Percentiles rank a stretch among this genome's conserved stretches.
These are phyloP conservation scores for Gortyna flavago DNA, from an alignment of 2,888 invertebrate genomes.

Conservation along the genomic window DNA sequence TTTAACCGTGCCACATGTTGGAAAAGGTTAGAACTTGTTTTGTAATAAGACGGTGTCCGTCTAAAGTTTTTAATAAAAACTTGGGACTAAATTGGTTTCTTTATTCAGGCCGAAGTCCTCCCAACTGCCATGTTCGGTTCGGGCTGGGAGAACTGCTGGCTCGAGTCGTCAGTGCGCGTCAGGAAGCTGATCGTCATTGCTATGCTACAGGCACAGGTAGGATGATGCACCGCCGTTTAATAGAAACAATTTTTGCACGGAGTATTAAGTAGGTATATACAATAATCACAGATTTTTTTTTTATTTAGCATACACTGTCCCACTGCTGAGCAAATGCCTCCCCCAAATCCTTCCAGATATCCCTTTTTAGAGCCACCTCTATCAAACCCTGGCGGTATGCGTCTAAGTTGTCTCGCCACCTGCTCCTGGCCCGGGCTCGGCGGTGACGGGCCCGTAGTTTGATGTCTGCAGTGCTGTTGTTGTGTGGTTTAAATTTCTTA, in stretches of 20 bases:
- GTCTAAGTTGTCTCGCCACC: no score
- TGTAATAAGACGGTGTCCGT: not conserved
- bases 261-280: not conserved
- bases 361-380: no score
- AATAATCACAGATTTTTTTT: not conserved
- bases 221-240: not conserved
- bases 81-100: not conserved
- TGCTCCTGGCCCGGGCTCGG: no score
- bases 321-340: not conserved
- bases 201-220: slow-evolving; percentile 62
- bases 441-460: not conserved
- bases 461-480: not conserved
- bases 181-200: slow-evolving; percentile 68
- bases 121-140: slow-evolving; percentile 61
- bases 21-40: not conserved
- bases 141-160: slow-evolving; percentile 73
- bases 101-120: slow-evolving; percentile 39
- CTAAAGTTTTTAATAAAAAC: not conserved
- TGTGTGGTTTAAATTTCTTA: no score
- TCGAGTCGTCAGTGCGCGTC: slow-evolving; percentile 51
- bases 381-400: no score
- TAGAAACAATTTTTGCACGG: not conserved
- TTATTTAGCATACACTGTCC: no score
- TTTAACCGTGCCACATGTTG: not conserved
- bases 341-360: not conserved